These are phyloP conservation scores for Elegia similella DNA, from an alignment of 2,888 invertebrate genomes.

Conservation along the genomic window DNA sequence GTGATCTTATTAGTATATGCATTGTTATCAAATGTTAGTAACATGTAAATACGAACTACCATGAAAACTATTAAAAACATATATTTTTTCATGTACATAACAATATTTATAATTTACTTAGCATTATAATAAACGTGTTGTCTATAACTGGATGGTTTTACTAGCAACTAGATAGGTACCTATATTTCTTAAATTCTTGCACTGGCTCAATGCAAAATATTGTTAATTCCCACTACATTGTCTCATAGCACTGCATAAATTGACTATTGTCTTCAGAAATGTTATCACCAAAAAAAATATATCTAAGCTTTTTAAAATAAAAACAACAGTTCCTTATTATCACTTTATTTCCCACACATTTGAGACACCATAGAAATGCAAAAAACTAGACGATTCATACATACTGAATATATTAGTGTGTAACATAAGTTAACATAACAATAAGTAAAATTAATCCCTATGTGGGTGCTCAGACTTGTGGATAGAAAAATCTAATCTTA, in stretches of 20 bases:
- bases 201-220: too few species aligned
- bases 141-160: not conserved
- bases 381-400: conserved; percentile 42
- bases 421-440: conserved; percentile 19
- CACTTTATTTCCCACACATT: conserved; percentile 51
- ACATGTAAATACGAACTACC: not conserved
- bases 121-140: not conserved
- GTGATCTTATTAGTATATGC: not conserved
- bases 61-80: not conserved
- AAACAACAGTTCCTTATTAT: conserved; percentile 26
- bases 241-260: too few species aligned
- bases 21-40: not conserved
- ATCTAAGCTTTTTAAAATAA: too few species aligned
- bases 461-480: conserved; percentile 84
- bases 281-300: too few species aligned
- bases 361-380: conserved; percentile 50
- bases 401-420: conserved; percentile 34
- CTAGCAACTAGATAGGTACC: too few species aligned
- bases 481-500: conserved; percentile 97
- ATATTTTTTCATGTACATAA: not conserved
- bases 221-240: too few species aligned
- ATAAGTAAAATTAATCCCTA: conserved; percentile 65
- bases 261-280: too few species aligned
- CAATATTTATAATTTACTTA: not conserved
- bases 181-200: too few species aligned